A percentile compares a stretch with the other conserved stretches of the same genome.
phyloP scores from a whole-genome alignment of 1,140 invertebrate species.

The Cydia amplana region DNA sequence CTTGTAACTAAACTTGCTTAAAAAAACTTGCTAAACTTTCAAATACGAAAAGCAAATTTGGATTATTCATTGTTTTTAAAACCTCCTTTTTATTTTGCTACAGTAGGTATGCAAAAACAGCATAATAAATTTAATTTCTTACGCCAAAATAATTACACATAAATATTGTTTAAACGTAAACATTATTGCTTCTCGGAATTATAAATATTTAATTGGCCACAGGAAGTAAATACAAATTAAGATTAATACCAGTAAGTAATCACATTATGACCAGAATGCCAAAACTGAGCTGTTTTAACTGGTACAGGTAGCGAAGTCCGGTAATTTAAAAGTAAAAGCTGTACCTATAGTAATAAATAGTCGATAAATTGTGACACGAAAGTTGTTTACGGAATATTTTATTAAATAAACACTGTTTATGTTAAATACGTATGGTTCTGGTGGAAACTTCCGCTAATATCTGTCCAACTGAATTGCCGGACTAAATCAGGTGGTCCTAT shows the following conservation, averaged over 20 bases:
- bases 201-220: not conserved
- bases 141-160: not conserved
- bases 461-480: not conserved
- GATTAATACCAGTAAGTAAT: not conserved
- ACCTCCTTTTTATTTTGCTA: not conserved
- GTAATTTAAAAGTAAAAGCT: conserved; percentile 5
- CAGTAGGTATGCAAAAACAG: not conserved
- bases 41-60: too few relatives aligned
- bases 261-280: not conserved
- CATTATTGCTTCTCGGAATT: not conserved
- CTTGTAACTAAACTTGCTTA: too few relatives aligned
- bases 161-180: not conserved
- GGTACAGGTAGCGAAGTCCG: not conserved
- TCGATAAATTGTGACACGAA: not conserved
- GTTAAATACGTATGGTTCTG: not conserved
- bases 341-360: not conserved
- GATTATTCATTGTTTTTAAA: too few relatives aligned
- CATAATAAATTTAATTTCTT: not conserved
- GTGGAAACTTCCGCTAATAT: not conserved
- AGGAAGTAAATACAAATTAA: conserved; percentile 4
- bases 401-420: not conserved
- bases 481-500: too few relatives aligned
- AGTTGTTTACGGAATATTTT: not conserved
- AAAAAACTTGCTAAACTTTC: too few relatives aligned
- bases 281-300: not conserved